A percentile compares a stretch with the other conserved stretches of the same genome.
Evolutionary conservation across 2,888 invertebrate genomes (phyloP).

Genomic region (Dorcus hopei): DNA sequence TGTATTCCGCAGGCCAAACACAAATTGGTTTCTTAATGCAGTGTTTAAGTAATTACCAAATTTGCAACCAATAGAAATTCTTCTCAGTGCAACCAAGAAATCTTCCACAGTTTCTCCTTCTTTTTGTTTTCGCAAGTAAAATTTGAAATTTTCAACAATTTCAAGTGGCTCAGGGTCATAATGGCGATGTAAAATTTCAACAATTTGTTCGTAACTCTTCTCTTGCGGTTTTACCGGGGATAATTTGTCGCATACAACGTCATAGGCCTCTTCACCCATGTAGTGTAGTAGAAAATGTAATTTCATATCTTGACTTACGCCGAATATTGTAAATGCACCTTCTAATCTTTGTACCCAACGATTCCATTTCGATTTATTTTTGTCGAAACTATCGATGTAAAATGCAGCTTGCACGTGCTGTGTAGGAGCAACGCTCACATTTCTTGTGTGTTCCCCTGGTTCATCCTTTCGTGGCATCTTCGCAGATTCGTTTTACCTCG

Average conservation of each 20-base stretch:
- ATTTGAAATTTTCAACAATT: conserved; percentile 27
- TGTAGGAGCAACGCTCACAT: too few relatives aligned
- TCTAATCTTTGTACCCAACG: conserved; percentile 13
- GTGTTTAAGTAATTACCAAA: conserved; percentile 27
- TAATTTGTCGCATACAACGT: conserved; percentile 20
- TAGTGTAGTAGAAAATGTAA: conserved; percentile 14
- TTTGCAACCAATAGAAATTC: conserved; percentile 23
- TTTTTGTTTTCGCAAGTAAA: conserved; percentile 26
- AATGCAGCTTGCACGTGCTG: not conserved
- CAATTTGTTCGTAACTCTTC: not conserved
- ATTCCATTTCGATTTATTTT: conserved; percentile 1
- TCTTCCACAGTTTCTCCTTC: conserved; percentile 23
- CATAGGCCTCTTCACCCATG: conserved; percentile 18
- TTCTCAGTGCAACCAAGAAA: conserved; percentile 22
- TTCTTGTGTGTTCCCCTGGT: too few relatives aligned
- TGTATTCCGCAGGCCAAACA: conserved; percentile 27
- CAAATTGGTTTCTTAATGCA: conserved; percentile 30
- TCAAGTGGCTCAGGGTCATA: conserved; percentile 24
- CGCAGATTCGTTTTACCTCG: too few relatives aligned
- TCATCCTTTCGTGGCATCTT: too few relatives aligned
- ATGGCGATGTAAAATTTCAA: conserved; percentile 3
- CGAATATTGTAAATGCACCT: conserved; percentile 14
- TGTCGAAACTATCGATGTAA: conserved; percentile 11
- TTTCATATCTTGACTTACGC: conserved; percentile 1
- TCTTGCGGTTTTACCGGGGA: conserved; percentile 1